Evolutionary conservation across 92 coral and sea anemone species (phyloP).

Genomic region (Porites rus): DNA sequence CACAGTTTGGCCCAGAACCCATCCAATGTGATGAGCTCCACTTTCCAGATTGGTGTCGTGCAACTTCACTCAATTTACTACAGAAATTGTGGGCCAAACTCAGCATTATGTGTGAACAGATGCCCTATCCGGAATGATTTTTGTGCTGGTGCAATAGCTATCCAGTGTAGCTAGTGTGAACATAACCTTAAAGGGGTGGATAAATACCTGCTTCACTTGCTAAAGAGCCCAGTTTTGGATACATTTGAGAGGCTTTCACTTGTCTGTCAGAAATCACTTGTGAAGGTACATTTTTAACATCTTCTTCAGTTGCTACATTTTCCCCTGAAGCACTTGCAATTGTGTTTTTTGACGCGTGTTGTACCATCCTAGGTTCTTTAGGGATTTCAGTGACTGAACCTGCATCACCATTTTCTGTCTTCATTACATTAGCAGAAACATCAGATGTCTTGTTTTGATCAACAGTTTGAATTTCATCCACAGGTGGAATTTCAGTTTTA

Average conservation of each 20-base stretch:
- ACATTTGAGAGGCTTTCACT: slow-evolving; percentile 11
- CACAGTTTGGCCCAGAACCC: too few species aligned
- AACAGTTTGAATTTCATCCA: slow-evolving; percentile 4
- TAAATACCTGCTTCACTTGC: slow-evolving; percentile 36
- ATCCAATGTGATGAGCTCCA: too few species aligned
- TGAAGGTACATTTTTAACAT: background rate
- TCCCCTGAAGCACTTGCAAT: background rate
- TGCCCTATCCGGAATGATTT: too few species aligned
- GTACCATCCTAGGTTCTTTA: background rate
- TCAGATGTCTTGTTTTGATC: background rate
- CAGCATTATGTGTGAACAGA: too few species aligned
- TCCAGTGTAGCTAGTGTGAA: too few species aligned
- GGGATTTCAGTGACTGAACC: background rate
- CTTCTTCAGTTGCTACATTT: background rate
- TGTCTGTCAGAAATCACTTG: background rate
- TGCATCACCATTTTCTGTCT: slow-evolving; percentile 1
- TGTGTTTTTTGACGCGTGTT: background rate
- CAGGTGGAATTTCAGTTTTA: slow-evolving; percentile 4
- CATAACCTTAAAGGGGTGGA: background rate
- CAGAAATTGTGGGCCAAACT: too few species aligned
- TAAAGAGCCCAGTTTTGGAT: slow-evolving; percentile 25
- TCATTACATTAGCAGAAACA: background rate
- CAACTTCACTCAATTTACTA: too few species aligned
- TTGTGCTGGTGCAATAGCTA: too few species aligned
- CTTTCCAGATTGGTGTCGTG: too few species aligned